phyloP scores from a whole-genome alignment of 1,140 invertebrate species.

The Cyphomyrmex costatus region DNA sequence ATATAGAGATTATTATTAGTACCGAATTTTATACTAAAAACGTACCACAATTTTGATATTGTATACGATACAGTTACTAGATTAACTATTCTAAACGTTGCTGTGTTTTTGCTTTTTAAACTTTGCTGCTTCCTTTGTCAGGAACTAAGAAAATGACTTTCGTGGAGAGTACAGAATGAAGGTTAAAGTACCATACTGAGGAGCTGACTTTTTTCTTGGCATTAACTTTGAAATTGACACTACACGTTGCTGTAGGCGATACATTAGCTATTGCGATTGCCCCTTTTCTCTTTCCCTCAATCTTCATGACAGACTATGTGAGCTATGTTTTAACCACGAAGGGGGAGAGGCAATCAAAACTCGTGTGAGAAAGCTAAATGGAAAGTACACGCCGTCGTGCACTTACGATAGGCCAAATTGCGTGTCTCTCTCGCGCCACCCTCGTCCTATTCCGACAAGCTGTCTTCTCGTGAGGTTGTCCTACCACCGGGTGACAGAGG shows the following conservation, averaged over 20 bases:
- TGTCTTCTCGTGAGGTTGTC: slow-evolving; percentile 11
- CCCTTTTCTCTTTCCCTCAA: slow-evolving; percentile 36
- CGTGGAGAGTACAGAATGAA: slow-evolving; percentile 26
- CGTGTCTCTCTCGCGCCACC: background rate
- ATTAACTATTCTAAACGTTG: background rate
- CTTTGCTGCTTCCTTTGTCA: background rate
- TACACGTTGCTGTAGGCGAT: slow-evolving; percentile 65
- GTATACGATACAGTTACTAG: background rate
- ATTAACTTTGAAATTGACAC: slow-evolving; percentile 73
- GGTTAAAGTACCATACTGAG: background rate
- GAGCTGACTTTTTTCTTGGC: slow-evolving; percentile 47
- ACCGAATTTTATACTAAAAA: background rate
- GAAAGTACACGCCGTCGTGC: slow-evolving; percentile 65
- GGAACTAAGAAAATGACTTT: slow-evolving; percentile 43
- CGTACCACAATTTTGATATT: background rate
- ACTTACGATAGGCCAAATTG: slow-evolving; percentile 63
- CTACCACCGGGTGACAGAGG: background rate
- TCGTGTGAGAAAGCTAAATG: slow-evolving; percentile 67
- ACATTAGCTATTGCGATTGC: background rate
- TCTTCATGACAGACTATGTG: slow-evolving; percentile 50
- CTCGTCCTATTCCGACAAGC: background rate
- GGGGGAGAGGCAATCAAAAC: slow-evolving; percentile 62
- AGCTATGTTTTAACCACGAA: slow-evolving; percentile 68
- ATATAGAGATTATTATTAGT: slow-evolving; percentile 2
- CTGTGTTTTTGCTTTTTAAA: slow-evolving; percentile 5